Conservation (phyloP, 2,888 invertebrate genomes). For the Anoplius nigerrimus region DNA sequence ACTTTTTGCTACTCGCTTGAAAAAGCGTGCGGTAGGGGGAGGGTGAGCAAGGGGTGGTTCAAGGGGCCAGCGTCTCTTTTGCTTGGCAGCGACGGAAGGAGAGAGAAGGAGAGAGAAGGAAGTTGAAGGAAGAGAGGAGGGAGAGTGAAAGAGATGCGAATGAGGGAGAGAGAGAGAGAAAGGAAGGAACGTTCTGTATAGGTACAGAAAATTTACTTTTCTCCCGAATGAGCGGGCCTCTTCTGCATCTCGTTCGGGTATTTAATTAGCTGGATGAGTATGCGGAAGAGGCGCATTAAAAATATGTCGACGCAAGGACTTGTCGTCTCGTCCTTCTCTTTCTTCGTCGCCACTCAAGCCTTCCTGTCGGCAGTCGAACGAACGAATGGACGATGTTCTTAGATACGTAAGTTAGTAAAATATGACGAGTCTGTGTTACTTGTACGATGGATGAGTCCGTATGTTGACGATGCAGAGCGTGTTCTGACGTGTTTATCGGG, state of each 20-base stretch:
- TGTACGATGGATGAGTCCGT: too few relatives aligned
- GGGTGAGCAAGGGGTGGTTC: too few relatives aligned
- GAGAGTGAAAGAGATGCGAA: not conserved
- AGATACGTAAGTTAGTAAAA: too few relatives aligned
- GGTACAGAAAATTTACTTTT: conserved; percentile 33
- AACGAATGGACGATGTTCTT: too few relatives aligned
- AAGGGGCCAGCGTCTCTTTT: not conserved
- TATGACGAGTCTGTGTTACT: too few relatives aligned
- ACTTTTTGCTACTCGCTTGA: not conserved
- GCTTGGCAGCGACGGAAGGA: conserved; percentile 9
- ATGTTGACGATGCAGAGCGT: too few relatives aligned
- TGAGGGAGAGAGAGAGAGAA: not conserved
- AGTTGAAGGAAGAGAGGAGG: not conserved
- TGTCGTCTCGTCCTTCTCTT: not conserved
- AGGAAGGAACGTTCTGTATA: conserved; percentile 3
- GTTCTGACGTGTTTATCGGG: too few relatives aligned
- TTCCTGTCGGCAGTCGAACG: too few relatives aligned
- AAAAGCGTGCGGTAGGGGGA: not conserved
- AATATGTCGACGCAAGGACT: conserved; percentile 23
- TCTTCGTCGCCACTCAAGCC: not conserved
- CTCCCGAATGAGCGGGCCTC: conserved; percentile 14
- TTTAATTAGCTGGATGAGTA: conserved; percentile 41
- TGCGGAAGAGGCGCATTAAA: conserved; percentile 24
- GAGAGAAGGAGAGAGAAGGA: not conserved
- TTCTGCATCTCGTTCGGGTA: conserved; percentile 9